phyloP scores from a whole-genome alignment of 30 jellyfish, hydroid and myxozoan species.

The Turritopsis dohrnii region DNA sequence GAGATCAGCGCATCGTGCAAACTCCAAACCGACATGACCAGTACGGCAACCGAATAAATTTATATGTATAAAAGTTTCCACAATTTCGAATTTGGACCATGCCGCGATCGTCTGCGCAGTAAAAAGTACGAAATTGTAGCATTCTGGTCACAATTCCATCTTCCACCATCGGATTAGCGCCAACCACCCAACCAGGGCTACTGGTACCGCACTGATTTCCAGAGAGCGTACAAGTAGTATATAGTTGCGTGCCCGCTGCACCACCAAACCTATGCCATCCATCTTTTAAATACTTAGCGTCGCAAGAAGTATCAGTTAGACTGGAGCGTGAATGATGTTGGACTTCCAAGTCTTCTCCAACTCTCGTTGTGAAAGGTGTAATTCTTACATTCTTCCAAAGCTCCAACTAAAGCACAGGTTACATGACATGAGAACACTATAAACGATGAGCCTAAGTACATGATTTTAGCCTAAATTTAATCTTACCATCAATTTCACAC shows the following conservation, averaged over 20 bases:
- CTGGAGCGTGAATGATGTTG: background rate
- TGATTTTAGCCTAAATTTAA: background rate
- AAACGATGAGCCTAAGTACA: background rate
- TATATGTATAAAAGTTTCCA: slow-evolving; percentile 13
- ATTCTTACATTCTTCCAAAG: background rate
- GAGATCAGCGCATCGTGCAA: background rate
- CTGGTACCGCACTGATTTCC: slow-evolving; percentile 18
- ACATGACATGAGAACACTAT: background rate
- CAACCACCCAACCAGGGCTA: slow-evolving; percentile 26
- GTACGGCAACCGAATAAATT: background rate
- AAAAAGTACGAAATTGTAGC: slow-evolving; percentile 1
- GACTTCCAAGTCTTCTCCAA: background rate
- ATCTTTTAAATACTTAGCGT: background rate
- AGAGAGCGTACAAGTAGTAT: background rate
- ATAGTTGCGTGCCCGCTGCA: slow-evolving; percentile 8
- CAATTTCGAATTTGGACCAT: slow-evolving; percentile 13
- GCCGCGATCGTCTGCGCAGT: slow-evolving; percentile 31
- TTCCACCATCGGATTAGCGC: slow-evolving; percentile 3
- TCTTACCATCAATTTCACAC: slow-evolving; percentile 5
- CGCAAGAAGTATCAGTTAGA: slow-evolving; percentile 1
- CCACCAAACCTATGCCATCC: slow-evolving; percentile 23
- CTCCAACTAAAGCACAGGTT: background rate
- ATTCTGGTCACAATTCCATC: slow-evolving; percentile 13
- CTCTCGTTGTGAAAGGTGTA: background rate
- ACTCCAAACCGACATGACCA: slow-evolving; percentile 29